Evolutionary conservation across 2,797 vertebrate genomes (phyloP).

Genomic region (Lutjanus argentimaculatus): DNA sequence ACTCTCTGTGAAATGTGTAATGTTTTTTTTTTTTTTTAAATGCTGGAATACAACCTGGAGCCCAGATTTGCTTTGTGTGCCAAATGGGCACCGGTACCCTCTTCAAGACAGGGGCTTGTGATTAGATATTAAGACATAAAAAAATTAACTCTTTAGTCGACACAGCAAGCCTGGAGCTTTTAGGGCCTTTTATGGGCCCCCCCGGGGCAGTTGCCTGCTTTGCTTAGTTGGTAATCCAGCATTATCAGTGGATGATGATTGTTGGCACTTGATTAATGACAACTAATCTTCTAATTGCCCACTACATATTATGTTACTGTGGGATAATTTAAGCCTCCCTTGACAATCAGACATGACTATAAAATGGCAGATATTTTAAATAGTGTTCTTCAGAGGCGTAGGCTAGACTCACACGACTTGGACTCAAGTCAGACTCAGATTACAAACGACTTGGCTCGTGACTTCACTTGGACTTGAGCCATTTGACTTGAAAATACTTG

Average conservation of each 20-base stretch:
- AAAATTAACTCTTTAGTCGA: conserved; percentile 7
- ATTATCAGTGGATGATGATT: conserved; percentile 24
- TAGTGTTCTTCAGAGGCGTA: too few relatives aligned
- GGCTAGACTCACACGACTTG: too few relatives aligned
- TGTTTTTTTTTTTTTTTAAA: neutral
- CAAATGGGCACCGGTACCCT: conserved; percentile 16
- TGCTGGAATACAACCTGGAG: conserved; percentile 1
- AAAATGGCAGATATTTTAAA: neutral
- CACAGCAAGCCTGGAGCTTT: conserved; percentile 7
- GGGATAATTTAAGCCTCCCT: conserved; percentile 19
- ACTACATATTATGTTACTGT: conserved; percentile 15
- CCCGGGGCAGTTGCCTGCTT: neutral
- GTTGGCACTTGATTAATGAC: conserved; percentile 42
- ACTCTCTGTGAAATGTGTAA: neutral
- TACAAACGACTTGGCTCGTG: too few relatives aligned
- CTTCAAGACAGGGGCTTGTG: neutral
- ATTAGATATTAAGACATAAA: conserved; percentile 10
- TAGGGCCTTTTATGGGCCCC: conserved; percentile 2
- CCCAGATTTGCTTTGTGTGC: conserved; percentile 4
- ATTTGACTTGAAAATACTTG: too few relatives aligned
- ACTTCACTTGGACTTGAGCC: too few relatives aligned
- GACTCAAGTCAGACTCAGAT: too few relatives aligned
- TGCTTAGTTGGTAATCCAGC: conserved; percentile 34
- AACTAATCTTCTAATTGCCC: conserved; percentile 38
- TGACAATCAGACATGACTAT: conserved; percentile 10